These are phyloP conservation scores for Athetis lepigone DNA, from an alignment of 2,888 invertebrate genomes.

Conservation along the genomic window DNA sequence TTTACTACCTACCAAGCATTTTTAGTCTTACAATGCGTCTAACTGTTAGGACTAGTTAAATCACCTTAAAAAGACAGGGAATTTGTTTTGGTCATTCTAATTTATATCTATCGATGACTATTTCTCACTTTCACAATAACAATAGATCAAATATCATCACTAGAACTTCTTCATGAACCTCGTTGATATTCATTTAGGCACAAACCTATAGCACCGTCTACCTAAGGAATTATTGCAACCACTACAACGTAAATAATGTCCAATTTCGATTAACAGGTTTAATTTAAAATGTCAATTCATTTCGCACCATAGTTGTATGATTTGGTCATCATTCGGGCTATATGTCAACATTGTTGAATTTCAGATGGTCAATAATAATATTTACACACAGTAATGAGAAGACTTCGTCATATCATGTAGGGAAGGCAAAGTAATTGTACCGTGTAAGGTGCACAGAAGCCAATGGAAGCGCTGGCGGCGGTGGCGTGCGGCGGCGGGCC, in stretches of 20 bases:
- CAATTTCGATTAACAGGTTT: conserved; percentile 30
- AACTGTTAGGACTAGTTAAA: conserved; percentile 67
- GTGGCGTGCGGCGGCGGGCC: conserved; percentile 35
- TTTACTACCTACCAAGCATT: conserved; percentile 55
- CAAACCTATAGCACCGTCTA: conserved; percentile 78
- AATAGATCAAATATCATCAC: conserved; percentile 52
- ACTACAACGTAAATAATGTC: conserved; percentile 37
- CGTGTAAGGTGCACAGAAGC: conserved; percentile 59
- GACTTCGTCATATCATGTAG: conserved; percentile 72
- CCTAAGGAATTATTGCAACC: conserved; percentile 63
- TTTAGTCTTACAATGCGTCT: conserved; percentile 50
- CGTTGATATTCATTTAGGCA: conserved; percentile 68
- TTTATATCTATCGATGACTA: conserved; percentile 40
- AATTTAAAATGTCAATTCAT: conserved; percentile 36
- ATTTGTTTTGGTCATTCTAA: conserved; percentile 60
- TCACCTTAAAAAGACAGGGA: conserved; percentile 61
- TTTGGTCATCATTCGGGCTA: conserved; percentile 37
- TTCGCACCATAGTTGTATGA: conserved; percentile 28
- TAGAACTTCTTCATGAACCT: conserved; percentile 52
- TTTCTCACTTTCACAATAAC: conserved; percentile 39
- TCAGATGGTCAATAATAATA: conserved; percentile 1
- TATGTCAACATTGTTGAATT: conserved; percentile 26
- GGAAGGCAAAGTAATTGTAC: conserved; percentile 67
- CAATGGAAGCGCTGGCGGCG: conserved; percentile 53
- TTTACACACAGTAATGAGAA: conserved; percentile 45